Evolutionary conservation across 2,888 invertebrate genomes (phyloP), one percentile per base, ranked within the genome.

Genomic region (Drosophila helvetica): DNA sequence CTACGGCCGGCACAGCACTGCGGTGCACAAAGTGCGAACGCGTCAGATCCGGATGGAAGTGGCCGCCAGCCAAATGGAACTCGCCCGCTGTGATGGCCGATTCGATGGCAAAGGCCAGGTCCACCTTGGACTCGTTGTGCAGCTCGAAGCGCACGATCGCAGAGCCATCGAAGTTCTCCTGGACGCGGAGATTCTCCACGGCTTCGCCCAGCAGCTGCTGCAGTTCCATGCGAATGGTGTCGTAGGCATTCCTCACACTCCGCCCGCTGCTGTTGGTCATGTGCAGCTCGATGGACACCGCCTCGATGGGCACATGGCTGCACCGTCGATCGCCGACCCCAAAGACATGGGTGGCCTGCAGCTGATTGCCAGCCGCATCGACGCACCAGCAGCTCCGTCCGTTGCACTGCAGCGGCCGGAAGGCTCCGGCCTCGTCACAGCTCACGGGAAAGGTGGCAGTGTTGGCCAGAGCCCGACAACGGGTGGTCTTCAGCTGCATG

Each of bases 371-470:
- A 1, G 96, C 96, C 67, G 96, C 96, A 90, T 97, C 96, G 3
- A 97, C 96, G 90, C 97, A 97, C 96, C 97, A 97, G 90, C 97
- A 97, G 46, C 57, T 93, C 1, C 75, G 61, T 1, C 93, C 94
- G 22, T 94, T 94, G 87, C 97, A 97, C 86, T 97, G 97, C 0
- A 94, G 95, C 1, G 97, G 95, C 2, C 94, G 92, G 91, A 96
- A 97, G 76, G 94, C 93, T 0, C 96, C 96, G 70, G 94, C 93
- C 2, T 93, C 90, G 75, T 95, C 94, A 79, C 96, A 96, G n/a
- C 94, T 94, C 0, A 93, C 92, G 0, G 93, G 92, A 9, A 93
- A 92, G 0, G 90, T 86, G 1, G 92, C 91, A 0, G 90, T 87
- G 8, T 92, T 91, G 17, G 92, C 92, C 30, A 91, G 48, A 0